Evolutionary conservation across 2,113 vertebrate genomes (phyloP).

Genomic region (Pachycephala philippinensis): DNA sequence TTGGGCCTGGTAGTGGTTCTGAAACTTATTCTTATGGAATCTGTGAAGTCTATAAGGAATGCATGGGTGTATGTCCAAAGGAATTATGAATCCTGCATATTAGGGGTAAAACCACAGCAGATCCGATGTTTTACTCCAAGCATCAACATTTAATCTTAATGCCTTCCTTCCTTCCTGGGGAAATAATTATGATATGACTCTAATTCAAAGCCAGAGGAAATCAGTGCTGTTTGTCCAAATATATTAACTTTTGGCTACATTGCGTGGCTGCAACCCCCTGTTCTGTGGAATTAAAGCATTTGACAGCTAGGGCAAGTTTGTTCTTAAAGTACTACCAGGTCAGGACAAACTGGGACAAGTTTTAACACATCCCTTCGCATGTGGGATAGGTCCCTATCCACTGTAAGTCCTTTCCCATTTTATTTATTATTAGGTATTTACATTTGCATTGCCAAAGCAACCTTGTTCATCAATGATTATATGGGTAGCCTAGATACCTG

Average conservation of each 20-base stretch:
- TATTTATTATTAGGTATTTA: neutral
- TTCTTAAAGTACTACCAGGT: neutral
- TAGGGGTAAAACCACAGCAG: neutral
- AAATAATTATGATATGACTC: neutral
- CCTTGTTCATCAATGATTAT: neutral
- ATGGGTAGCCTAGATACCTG: neutral
- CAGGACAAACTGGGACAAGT: neutral
- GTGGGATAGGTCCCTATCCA: too few species aligned
- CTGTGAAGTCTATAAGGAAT: neutral
- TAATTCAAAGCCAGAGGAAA: neutral
- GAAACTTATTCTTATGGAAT: neutral
- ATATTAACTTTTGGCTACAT: neutral
- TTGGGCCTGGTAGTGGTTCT: neutral
- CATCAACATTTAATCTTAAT: neutral
- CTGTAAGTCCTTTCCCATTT: neutral
- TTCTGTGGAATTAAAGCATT: neutral
- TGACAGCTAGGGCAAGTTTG: neutral
- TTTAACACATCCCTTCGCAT: neutral
- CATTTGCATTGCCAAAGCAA: neutral
- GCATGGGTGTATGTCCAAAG: neutral
- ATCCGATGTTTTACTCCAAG: neutral
- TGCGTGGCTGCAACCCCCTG: neutral
- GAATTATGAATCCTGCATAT: neutral
- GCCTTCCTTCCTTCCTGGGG: neutral
- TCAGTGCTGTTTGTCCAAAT: neutral